These are phyloP conservation scores for Myotis daubentonii DNA, from an alignment of 2,797 vertebrate genomes.

Conservation along the genomic window DNA sequence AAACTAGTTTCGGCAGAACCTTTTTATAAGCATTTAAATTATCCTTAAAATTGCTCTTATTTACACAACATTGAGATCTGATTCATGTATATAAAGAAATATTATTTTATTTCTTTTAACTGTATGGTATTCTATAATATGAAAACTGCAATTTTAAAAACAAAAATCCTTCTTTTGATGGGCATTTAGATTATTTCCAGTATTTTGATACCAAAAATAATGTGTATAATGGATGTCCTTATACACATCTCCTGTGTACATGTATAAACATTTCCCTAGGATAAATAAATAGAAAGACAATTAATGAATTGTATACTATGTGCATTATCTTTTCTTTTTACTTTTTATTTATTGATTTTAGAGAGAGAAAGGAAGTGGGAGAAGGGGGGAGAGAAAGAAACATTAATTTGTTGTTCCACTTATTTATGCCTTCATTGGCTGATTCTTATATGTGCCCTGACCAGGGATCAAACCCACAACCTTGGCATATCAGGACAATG, in stretches of 20 bases:
- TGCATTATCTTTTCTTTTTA: background rate
- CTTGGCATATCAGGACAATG: background rate
- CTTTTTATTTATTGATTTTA: background rate
- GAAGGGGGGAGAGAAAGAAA: background rate
- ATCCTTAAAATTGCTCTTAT: slow-evolving; percentile 22
- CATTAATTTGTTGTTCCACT: background rate
- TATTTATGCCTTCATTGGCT: background rate
- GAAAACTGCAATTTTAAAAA: background rate
- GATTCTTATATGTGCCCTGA: background rate
- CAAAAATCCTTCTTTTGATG: background rate
- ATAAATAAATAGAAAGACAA: background rate
- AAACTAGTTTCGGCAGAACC: too few relatives aligned
- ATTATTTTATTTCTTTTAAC: slow-evolving; percentile 5
- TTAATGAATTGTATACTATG: background rate
- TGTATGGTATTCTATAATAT: background rate
- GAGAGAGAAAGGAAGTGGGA: background rate
- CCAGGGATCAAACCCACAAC: background rate
- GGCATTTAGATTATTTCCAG: slow-evolving; percentile 27
- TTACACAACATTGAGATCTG: background rate
- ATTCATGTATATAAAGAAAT: slow-evolving; percentile 28
- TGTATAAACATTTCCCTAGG: background rate
- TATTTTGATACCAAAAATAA: slow-evolving; percentile 38
- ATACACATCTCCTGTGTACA: background rate
- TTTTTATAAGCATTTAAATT: background rate
- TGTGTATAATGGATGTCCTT: background rate